Evolutionary conservation across 2,888 invertebrate species (phyloP), one percentile per base, ranked within the genome.

Genomic region (Coremacera marginata): DNA sequence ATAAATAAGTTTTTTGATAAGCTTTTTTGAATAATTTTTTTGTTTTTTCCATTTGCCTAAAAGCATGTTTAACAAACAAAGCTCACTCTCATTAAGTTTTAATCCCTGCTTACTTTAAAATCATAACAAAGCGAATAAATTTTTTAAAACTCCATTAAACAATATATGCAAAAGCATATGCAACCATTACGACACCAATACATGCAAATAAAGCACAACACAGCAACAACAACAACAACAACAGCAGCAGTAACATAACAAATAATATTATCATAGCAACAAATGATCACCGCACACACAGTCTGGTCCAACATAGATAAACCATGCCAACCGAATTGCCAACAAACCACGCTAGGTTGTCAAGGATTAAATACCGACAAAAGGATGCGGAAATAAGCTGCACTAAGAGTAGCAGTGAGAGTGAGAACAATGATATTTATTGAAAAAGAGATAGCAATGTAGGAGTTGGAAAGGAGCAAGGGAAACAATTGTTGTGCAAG

Each of bases 211-310:
- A 9, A 63, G 31, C n/a, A 14, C 31, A 27, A 34, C 63, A 63
- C 25, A 34, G 14, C 25, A 19, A 22, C 44, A 37, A 67, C 22
- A 68, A 70, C 52, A 55, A 55, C 3, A 70, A 34, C 51, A 51
- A 27, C 51, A 52, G 57, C 22, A 51, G 52, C 14, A 70, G 22
- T 19, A 55, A 60, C 22, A 31, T 31, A 71, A 55, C 71, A 71
- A 71, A 71, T 71, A 60, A 37, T 34, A 71, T 71, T 71, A 71
- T 71, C 65, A 67, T 74, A 67, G 74, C 55, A 74, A 74, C 74
- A 74, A 67, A 65, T 71, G 60, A 71, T 71, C 71, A 60, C 22
- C 71, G 37, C 25, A 57, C 25, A 57, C 9, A 62, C 71, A 16
- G 73, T 73, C 63, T 63, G 63, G 51, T 63, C 74, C 67, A 60